Conservation (phyloP, 2,113 vertebrate genomes). For the Nothocercus nigrocapillus region DNA sequence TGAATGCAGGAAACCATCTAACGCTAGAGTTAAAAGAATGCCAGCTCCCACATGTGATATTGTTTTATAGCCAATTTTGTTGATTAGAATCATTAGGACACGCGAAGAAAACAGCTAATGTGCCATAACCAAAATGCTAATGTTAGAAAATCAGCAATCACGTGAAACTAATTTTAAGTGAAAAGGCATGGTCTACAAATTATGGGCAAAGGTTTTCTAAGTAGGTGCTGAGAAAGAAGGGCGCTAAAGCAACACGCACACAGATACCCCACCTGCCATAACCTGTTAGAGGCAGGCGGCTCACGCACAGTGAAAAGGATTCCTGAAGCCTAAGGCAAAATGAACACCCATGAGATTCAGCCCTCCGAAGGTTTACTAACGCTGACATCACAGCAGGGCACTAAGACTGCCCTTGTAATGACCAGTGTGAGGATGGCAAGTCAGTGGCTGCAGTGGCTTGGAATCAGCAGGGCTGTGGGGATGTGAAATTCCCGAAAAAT, state of each 20-base stretch:
- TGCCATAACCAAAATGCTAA: conserved; percentile 26
- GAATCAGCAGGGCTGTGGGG: rapidly evolving
- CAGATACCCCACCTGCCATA: neutral
- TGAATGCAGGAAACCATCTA: neutral
- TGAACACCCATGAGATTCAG: neutral
- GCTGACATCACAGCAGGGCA: neutral
- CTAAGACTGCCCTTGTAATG: neutral
- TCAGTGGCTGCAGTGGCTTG: neutral
- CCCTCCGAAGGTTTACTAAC: neutral
- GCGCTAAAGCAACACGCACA: neutral
- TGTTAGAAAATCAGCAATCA: conserved; percentile 23
- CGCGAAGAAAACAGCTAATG: neutral
- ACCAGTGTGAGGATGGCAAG: neutral
- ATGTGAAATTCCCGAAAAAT: neutral
- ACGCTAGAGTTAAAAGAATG: neutral
- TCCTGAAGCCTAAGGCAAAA: neutral
- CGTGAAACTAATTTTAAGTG: conserved; percentile 8
- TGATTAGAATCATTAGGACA: conserved; percentile 25
- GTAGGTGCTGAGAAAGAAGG: neutral
- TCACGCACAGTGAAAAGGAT: neutral
- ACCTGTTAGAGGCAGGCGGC: neutral
- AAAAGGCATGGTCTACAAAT: neutral
- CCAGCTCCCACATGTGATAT: neutral
- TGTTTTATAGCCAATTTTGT: neutral
- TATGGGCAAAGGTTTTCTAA: neutral